phyloP scores from a whole-genome alignment of 2,113 vertebrate species.

The Beaufortia kweichowensis region DNA sequence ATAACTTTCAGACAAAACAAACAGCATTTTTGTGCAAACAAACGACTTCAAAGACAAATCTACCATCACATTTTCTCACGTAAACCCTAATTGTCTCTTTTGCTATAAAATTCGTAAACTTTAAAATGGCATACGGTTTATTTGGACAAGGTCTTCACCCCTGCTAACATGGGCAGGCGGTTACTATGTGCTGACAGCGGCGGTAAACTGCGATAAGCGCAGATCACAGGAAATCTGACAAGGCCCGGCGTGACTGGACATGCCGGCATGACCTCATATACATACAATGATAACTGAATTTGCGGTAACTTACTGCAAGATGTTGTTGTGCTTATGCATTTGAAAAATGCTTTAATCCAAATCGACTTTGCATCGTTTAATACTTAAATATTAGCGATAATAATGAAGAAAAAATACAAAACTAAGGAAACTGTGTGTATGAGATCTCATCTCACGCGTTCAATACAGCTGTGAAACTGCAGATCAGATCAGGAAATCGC shows the following conservation, averaged over 20 bases:
- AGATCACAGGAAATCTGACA: conserved; percentile 42
- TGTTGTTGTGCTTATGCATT: background rate
- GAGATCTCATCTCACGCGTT: background rate
- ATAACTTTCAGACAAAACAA: background rate
- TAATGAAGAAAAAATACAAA: no score
- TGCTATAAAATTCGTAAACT: background rate
- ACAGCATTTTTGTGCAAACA: no score
- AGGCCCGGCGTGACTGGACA: conserved; percentile 32
- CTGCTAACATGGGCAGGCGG: background rate
- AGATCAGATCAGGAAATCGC: background rate
- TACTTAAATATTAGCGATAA: no score
- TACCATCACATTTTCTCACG: no score
- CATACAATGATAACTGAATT: conserved; percentile 17
- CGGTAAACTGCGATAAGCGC: conserved; percentile 5
- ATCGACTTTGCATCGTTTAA: no score
- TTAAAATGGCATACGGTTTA: background rate
- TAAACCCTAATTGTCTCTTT: background rate
- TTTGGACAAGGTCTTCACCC: background rate
- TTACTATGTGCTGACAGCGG: conserved; percentile 3
- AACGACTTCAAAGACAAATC: no score
- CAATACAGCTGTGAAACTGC: conserved; percentile 8
- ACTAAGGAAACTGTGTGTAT: background rate
- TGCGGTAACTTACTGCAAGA: background rate
- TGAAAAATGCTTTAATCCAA: no score
- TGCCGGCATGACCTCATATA: conserved; percentile 2